Base-by-base conservation (phyloP, 2,797 vertebrate genomes). In the Petrocephalus schoutedeni region DNA sequence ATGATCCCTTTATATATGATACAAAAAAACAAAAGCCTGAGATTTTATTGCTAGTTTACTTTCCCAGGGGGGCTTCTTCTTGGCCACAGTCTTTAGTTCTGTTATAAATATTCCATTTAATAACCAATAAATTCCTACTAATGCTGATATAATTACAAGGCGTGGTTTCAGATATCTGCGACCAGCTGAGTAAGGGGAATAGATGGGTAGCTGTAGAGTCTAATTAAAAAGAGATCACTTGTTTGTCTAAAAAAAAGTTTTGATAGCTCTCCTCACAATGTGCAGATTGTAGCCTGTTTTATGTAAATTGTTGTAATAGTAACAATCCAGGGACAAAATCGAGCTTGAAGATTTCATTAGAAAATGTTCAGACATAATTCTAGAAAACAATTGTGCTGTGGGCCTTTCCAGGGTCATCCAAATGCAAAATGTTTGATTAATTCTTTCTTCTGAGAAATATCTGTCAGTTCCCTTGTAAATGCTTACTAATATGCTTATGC, bases 191-290 rank as follows among this genome's bases (percentile, higher is more conserved):
- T 80, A 8, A 80, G 36, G 2, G 74, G 41, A 45, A 80, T 8
- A 8, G 14, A 80, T 80, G 74, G 8, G 16, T 49, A 14, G 41
- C 41, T 80, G 74, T 28, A n/a, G 41, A 49, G 74, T 19, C 14
- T 80, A 80, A 80, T 41, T 80, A 80, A 80, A 80, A 80, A 45
- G 32, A 77, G 74, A 80, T 80, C 36, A 80, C 74, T 80, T 80
- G 41, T 49, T 19, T 49, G 74, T 80, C 74, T 49, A 41, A 49
- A 80, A 80, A 80, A 32, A 80, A 49, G 32, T 80, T 49, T 41
- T 8, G 2, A 77, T 49, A 8, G 41, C 74, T 77, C 4, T 10
- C 67, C 32, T 36, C 71, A 77, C 36, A 19, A 16, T 57, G 28
- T 54, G 54, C 84, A 59, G 28, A 54, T 36, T 86, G 84, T 58